Conservation (phyloP, 2,113 vertebrate species). For the Miniopterus natalensis region DNA sequence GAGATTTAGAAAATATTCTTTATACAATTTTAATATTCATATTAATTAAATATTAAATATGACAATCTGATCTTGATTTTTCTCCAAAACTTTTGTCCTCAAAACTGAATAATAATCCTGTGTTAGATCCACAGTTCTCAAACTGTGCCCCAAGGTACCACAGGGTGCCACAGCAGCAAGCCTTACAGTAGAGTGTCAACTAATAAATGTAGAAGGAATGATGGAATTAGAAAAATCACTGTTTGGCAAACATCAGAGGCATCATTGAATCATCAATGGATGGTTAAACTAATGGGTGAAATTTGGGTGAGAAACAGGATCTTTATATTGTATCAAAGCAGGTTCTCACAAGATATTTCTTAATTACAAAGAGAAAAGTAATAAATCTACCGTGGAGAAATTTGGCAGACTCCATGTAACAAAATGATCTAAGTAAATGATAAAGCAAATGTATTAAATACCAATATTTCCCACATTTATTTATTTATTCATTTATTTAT, state of each 20-base stretch:
- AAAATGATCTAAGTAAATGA: conserved; percentile 2
- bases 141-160: neutral
- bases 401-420: neutral
- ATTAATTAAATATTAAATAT: conserved; percentile 5
- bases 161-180: neutral
- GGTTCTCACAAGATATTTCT: neutral
- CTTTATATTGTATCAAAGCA: neutral
- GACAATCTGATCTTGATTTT: conserved; percentile 22
- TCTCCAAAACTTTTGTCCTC: neutral
- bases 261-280: neutral
- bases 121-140: neutral
- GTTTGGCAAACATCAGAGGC: neutral
- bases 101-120: neutral
- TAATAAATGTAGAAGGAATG: too few relatives aligned
- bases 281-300: conserved; percentile 5
- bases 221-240: too few relatives aligned
- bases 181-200: too few relatives aligned
- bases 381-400: neutral
- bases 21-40: neutral
- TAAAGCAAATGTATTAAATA: neutral
- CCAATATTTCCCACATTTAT: neutral
- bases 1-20: neutral
- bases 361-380: conserved; percentile 54
- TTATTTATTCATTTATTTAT: neutral
- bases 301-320: neutral